phyloP scores from a whole-genome alignment of 2,113 vertebrate genomes.

The Tragulus kanchil region DNA sequence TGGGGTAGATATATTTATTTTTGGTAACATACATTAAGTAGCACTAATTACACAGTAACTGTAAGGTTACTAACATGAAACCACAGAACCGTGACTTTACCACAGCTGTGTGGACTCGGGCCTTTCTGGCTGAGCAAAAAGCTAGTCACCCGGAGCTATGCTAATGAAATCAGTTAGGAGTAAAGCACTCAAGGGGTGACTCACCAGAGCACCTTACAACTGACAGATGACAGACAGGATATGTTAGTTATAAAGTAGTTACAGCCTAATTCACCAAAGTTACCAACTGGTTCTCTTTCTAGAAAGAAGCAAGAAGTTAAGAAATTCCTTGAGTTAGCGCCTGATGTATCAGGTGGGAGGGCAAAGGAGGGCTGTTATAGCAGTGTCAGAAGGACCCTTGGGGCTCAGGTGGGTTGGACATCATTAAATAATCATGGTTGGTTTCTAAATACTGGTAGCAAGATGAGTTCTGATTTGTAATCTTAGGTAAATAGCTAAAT shows the following conservation, averaged over 20 bases:
- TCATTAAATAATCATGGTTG: no score
- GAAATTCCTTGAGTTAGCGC: background rate
- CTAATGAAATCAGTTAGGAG: slow-evolving; percentile 71
- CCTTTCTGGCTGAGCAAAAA: slow-evolving; percentile 86
- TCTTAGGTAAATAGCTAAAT: no score
- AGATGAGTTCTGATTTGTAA: no score
- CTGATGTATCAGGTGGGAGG: no score
- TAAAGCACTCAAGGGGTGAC: slow-evolving; percentile 80
- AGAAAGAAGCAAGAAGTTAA: slow-evolving; percentile 90
- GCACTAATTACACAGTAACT: slow-evolving; percentile 92
- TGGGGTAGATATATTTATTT: slow-evolving; percentile 91
- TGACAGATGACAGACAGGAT: slow-evolving; percentile 80
- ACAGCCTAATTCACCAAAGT: slow-evolving; percentile 89
- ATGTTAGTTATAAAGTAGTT: slow-evolving; percentile 90
- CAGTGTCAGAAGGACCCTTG: no score
- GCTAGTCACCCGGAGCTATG: slow-evolving; percentile 77
- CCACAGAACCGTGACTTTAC: slow-evolving; percentile 89
- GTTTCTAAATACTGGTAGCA: no score
- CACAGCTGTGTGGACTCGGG: slow-evolving; percentile 85
- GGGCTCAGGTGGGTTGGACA: slow-evolving; percentile 82
- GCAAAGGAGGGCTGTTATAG: no score
- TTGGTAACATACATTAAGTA: slow-evolving; percentile 92
- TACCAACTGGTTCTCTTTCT: slow-evolving; percentile 87
- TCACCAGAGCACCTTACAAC: no score
- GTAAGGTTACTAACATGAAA: slow-evolving; percentile 92